Percentiles rank a stretch among this genome's conserved stretches.
Evolutionary conservation across 2,113 vertebrate species (phyloP).

Genomic region (Ursus arctos): DNA sequence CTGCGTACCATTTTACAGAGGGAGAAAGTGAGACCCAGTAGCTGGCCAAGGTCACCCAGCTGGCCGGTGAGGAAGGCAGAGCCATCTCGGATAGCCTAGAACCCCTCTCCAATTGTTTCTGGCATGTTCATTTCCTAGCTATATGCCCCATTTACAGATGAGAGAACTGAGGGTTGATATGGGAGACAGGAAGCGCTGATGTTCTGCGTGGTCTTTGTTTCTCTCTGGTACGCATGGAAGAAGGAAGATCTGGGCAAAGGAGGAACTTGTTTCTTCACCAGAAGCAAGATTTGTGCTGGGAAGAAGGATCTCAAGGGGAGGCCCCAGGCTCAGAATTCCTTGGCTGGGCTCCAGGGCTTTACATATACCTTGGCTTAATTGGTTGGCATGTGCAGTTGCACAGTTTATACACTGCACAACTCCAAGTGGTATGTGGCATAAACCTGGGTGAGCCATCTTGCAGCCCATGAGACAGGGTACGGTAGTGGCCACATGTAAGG

Average conservation of each 20-base stretch:
- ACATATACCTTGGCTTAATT: not conserved
- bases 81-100: too few species aligned
- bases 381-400: not conserved
- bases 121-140: not conserved
- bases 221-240: not conserved
- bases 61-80: not conserved
- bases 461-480: not conserved
- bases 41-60: not conserved
- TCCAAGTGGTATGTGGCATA: not conserved
- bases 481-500: rapidly evolving
- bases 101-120: not conserved
- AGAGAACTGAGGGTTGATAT: not conserved
- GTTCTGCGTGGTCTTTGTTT: not conserved
- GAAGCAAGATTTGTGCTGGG: not conserved
- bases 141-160: not conserved
- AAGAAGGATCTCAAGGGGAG: not conserved
- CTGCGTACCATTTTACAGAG: not conserved
- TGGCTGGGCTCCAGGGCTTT: not conserved
- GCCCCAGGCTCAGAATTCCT: not conserved
- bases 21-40: not conserved
- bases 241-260: not conserved
- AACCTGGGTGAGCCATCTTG: not conserved
- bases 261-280: not conserved
- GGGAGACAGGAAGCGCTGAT: not conserved
- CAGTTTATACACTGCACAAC: not conserved